Conservation (phyloP, 2,113 vertebrate genomes). For the Lethenteron reissneri region DNA sequence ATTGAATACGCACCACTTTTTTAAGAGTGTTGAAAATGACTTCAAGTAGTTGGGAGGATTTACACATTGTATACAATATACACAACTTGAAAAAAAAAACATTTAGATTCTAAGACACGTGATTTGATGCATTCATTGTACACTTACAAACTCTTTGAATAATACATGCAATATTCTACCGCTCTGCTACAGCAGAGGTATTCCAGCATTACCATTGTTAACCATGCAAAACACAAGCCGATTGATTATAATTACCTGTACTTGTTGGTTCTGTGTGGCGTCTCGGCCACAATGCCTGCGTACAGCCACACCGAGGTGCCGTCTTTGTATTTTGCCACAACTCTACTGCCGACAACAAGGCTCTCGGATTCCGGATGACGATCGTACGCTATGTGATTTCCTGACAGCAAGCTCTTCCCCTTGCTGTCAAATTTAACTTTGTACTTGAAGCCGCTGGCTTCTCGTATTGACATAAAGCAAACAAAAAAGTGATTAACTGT, state of each 20-base stretch:
- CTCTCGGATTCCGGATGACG: conserved; percentile 54
- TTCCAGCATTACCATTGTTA: no score
- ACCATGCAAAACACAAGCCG: no score
- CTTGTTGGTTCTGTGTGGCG: conserved; percentile 76
- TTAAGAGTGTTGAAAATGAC: no score
- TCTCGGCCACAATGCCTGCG: conserved; percentile 85
- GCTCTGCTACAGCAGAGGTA: no score
- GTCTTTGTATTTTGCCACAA: conserved; percentile 89
- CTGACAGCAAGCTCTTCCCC: conserved; percentile 84
- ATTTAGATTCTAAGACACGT: no score
- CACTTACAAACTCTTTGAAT: no score
- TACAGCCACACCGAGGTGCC: conserved; percentile 84
- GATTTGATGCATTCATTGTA: no score
- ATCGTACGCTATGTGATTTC: conserved; percentile 84
- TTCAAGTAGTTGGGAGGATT: no score
- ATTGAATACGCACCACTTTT: no score
- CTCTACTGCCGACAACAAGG: conserved; percentile 63
- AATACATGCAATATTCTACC: no score
- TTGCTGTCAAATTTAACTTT: conserved; percentile 93
- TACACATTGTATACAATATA: no score
- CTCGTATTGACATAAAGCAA: conserved; percentile 9
- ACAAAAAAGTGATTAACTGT: background rate
- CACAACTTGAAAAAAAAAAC: no score
- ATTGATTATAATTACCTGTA: conserved; percentile 33
- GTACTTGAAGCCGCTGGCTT: conserved; percentile 53